Evolutionary conservation across 1,140 invertebrate genomes (phyloP).

Genomic region (Ips typographus): DNA sequence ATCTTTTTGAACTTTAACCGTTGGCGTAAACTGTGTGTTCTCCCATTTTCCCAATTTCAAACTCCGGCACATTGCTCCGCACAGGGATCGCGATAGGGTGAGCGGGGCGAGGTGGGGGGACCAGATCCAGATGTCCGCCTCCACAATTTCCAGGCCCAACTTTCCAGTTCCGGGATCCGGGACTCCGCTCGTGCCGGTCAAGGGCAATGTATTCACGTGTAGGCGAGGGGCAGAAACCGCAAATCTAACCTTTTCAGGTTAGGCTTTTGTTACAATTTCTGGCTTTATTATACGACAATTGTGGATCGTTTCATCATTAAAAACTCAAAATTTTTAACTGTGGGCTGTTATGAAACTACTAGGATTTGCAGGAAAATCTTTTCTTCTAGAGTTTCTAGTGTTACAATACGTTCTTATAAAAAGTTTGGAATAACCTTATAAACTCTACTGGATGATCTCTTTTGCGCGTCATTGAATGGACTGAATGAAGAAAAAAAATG

Average conservation of each 20-base stretch:
- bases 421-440: no score
- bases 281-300: no score
- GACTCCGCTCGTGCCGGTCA: constrained; percentile 34
- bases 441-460: no score
- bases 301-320: no score
- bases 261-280: neutral
- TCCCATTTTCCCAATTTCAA: neutral
- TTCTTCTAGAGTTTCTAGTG: no score
- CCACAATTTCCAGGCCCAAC: constrained; percentile 36
- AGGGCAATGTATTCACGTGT: constrained; percentile 32
- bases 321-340: neutral
- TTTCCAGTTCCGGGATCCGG: constrained; percentile 37
- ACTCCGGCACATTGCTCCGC: constrained; percentile 15
- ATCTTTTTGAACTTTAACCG: neutral
- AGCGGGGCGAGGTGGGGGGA: neutral
- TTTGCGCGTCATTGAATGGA: no score
- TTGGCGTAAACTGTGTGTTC: constrained; percentile 1
- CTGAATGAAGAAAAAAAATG: no score
- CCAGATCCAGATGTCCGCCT: constrained; percentile 30
- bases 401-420: no score
- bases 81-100: neutral
- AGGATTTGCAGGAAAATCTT: no score
- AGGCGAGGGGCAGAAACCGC: constrained; percentile 3
- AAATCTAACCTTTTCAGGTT: constrained; percentile 1
- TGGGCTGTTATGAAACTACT: neutral